Conservation (phyloP, 2,888 invertebrate genomes). For the Netelia melanura region DNA sequence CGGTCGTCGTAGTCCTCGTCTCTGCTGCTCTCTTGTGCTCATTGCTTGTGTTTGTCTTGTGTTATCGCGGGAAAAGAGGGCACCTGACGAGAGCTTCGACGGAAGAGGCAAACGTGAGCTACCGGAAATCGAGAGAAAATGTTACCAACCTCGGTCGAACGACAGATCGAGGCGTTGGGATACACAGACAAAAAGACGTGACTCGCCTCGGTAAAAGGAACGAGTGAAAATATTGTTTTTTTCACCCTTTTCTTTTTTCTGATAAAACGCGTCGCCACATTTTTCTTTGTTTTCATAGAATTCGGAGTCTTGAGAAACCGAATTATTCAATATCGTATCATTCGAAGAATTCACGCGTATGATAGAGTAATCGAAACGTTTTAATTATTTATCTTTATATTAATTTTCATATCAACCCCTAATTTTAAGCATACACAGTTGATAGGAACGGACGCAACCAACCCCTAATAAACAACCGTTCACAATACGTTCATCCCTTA, state of each 20-base stretch:
- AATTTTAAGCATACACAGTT: too few relatives aligned
- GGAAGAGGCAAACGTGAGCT: not conserved
- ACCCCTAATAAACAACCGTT: too few relatives aligned
- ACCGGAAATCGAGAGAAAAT: constrained; percentile 10
- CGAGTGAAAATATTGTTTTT: not conserved
- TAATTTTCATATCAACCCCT: too few relatives aligned
- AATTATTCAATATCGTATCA: too few relatives aligned
- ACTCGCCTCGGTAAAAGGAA: not conserved
- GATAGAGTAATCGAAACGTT: too few relatives aligned
- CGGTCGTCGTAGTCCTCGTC: not conserved
- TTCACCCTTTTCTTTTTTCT: not conserved
- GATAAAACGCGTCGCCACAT: not conserved
- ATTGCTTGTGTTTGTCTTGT: constrained; percentile 48
- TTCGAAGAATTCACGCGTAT: too few relatives aligned
- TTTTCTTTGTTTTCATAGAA: too few relatives aligned
- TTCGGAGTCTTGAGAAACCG: too few relatives aligned
- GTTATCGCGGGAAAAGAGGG: constrained; percentile 44
- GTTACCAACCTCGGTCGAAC: not conserved
- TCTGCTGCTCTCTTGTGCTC: constrained; percentile 34
- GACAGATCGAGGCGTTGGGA: constrained; percentile 5
- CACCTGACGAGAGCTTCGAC: constrained; percentile 29
- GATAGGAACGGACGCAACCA: too few relatives aligned
- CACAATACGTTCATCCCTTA: too few relatives aligned
- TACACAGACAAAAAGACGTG: constrained; percentile 27
- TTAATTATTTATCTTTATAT: too few relatives aligned